Evolutionary conservation across 2,888 invertebrate species (phyloP).

Genomic region (Frankliniella fusca): DNA sequence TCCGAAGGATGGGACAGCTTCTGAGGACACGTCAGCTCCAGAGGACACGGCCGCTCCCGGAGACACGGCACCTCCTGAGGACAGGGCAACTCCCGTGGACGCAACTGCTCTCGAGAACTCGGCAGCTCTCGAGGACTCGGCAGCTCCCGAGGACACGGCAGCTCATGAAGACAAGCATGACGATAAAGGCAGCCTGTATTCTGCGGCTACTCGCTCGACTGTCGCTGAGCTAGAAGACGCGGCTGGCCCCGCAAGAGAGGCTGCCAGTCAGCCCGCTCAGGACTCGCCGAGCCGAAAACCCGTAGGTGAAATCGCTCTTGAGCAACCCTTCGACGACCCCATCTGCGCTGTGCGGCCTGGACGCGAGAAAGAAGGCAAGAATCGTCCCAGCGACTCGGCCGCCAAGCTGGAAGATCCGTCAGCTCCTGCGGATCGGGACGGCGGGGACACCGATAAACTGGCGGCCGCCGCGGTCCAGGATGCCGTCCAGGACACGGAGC

Average conservation of each 20-base stretch:
- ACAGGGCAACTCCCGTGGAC: not conserved
- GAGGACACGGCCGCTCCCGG: not conserved
- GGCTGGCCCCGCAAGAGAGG: not conserved
- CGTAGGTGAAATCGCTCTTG: no score
- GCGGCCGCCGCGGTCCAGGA: not conserved
- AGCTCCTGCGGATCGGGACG: not conserved
- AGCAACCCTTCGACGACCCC: not conserved
- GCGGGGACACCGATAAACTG: not conserved
- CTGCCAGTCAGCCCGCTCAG: not conserved
- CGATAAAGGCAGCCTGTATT: no score
- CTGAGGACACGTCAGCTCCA: not conserved
- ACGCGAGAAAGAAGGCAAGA: not conserved
- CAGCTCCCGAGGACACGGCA: not conserved
- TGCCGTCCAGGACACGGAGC: conserved; percentile 3
- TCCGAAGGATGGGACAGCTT: not conserved
- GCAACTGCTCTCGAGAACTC: not conserved
- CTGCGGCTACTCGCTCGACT: not conserved
- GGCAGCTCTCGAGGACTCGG: not conserved
- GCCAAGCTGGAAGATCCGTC: not conserved
- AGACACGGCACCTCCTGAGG: not conserved
- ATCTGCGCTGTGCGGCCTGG: no score
- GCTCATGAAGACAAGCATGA: not conserved
- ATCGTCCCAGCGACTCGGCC: no score
- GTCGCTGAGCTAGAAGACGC: not conserved
- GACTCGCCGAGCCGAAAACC: not conserved